Base-by-base conservation (phyloP, 2,113 vertebrate genomes). In the Nannospalax galili region DNA sequence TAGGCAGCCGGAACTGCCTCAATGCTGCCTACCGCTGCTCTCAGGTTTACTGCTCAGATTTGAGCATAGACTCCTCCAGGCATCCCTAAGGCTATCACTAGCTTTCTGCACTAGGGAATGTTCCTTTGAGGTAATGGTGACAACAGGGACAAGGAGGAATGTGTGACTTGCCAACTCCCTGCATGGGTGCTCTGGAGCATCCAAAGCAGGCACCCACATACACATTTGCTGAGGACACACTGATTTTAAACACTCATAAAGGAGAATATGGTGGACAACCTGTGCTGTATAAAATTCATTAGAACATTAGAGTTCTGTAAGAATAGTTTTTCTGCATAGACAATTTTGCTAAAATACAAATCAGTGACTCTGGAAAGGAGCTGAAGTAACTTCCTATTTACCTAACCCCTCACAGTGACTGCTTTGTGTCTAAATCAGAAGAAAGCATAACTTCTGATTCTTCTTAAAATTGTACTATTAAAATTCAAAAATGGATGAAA, bases 41-140 rank as follows among this genome's bases (percentile, higher is more conserved):
- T 52, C 67, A 65, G 42, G 20, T 84, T 91, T 85, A n/a, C 15
- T 70, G n/a, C 42, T 92, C n/a, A 72, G 14, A 85, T 75, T 93
- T 56, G 30, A 88, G 75, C 19, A 87, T 69, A 86, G 1, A 81
- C 58, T 95, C n/a, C 32, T 52, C 11, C 7, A 87, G 7, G 20
- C 78, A 35, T 90, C 42, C 48, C 70, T 87, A 82, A 74, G 48
- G 52, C 67, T 78, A 67, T 91, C 58, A 70, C 67, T 48, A 56
- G 19, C 24, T 92, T 81, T 87, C 67, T 85, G 56, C n/a, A 93
- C 73, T 56, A 77, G 42, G 7, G 19, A 75, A 75, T 92, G 42
- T 85, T n/a, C 37, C 20, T 93, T 93, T 93, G 42, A 72, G n/a
- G 16, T 85, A 95, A 92, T 82, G 37, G 37, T 75, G 73, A 88